Evolutionary conservation across 2,797 vertebrate genomes (phyloP), one percentile per base, ranked within the genome.

Genomic region (Macroramphosus scolopax): DNA sequence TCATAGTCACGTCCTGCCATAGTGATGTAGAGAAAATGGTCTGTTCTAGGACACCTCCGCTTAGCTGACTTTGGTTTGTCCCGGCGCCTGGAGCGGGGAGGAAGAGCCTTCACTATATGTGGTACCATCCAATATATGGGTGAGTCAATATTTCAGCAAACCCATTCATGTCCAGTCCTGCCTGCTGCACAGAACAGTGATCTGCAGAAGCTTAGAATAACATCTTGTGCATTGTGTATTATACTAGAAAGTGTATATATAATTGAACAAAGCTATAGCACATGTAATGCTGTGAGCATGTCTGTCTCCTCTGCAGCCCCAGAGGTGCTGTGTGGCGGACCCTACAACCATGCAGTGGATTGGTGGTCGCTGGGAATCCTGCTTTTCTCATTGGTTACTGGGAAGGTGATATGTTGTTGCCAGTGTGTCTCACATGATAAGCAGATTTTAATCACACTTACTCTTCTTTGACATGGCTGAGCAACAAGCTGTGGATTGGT

Each of bases 331-430:
- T 92, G 91, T 0, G 96, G 95, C 11, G 95, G 95, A 3, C 95
- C 95, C 29, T 98, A 98, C 75, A 93, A 88, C 83, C 96, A 98
- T 0, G 64, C 92, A 16, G 93, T 92, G 0, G 96, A 98, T 78
- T 97, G 96, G 95, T 98, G 96, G 95, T 98, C 96, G 1, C 75
- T 98, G 42, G 95, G 95, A 66, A 90, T 98, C 38, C 84, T 98
- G 56, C 87, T 98, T 51, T 98, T 92, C 4, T 92, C 92, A 65
- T 72, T 98, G 89, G 91, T 91, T 65, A 91, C 87, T 16, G 95
- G 95, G 40, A 91, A 95, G 93, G 96, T 98, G 78, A 91, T 86
- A 15, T 51, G 11, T 16, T 71, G 41, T 49, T 65, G 49, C 51
- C 30, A 24, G 11, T 6, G 4, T 36, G 16, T 59, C 18, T n/a